phyloP scores from a whole-genome alignment of 2,888 invertebrate genomes.

The Nephrocerus scutellatus region DNA sequence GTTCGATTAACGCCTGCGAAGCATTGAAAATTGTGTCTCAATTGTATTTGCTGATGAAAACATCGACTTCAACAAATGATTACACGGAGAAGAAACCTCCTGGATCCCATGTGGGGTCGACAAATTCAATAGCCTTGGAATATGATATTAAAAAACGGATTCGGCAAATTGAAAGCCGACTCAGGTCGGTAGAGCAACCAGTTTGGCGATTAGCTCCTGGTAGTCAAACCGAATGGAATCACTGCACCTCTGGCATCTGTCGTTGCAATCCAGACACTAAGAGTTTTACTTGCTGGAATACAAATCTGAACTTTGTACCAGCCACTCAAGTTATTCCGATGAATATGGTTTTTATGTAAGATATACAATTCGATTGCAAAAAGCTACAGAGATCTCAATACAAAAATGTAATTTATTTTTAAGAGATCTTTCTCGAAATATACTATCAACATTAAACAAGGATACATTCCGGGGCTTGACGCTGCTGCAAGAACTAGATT shows the following conservation, averaged over 20 bases:
- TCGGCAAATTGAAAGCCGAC: slow-evolving; percentile 52
- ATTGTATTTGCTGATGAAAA: slow-evolving; percentile 33
- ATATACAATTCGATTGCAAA: neutral
- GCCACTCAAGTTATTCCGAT: slow-evolving; percentile 56
- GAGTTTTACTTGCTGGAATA: slow-evolving; percentile 59
- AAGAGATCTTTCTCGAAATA: slow-evolving; percentile 63
- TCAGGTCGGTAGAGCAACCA: slow-evolving; percentile 60
- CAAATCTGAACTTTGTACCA: slow-evolving; percentile 53
- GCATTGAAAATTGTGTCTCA: slow-evolving; percentile 45
- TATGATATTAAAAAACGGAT: slow-evolving; percentile 38
- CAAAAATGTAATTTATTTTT: no score
- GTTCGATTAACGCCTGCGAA: slow-evolving; percentile 50
- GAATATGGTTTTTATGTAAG: slow-evolving; percentile 56
- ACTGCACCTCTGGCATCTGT: slow-evolving; percentile 58
- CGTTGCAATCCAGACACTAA: slow-evolving; percentile 59
- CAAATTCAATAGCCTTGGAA: slow-evolving; percentile 27
- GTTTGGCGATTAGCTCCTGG: slow-evolving; percentile 55
- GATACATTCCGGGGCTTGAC: slow-evolving; percentile 56
- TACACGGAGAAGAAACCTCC: slow-evolving; percentile 1
- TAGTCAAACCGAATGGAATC: slow-evolving; percentile 51
- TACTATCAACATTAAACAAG: slow-evolving; percentile 57
- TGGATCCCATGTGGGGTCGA: slow-evolving; percentile 10
- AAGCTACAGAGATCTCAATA: no score
- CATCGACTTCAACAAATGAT: slow-evolving; percentile 18
- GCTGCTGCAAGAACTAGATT: slow-evolving; percentile 55